These are phyloP conservation scores for Caerostris darwini DNA, from an alignment of 1,140 invertebrate species.

Conservation along the genomic window DNA sequence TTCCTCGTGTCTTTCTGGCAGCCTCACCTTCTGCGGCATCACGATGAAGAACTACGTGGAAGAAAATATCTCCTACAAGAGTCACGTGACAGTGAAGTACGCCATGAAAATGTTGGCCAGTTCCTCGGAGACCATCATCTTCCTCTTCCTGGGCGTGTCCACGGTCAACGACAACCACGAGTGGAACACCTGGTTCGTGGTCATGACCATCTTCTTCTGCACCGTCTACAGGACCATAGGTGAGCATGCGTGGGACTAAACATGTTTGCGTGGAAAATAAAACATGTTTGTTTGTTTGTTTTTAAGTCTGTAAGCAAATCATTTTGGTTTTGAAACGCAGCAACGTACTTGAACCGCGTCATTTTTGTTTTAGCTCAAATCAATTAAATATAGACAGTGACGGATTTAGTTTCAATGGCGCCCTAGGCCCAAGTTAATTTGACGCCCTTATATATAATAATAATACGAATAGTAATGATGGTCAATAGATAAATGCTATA, in stretches of 20 bases:
- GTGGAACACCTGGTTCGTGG: slow-evolving; percentile 97
- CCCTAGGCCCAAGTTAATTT: no score
- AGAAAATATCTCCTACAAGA: slow-evolving; percentile 98
- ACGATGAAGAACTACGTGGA: slow-evolving; percentile 99
- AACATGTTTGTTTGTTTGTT: no score
- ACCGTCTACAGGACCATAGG: slow-evolving; percentile 95
- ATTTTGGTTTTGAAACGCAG: no score
- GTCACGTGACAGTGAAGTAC: slow-evolving; percentile 98
- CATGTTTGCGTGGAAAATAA: no score
- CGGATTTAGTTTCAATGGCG: no score
- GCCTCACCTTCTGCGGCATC: slow-evolving; percentile 98
- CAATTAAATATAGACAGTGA: no score
- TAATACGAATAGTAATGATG: no score
- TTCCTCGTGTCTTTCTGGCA: slow-evolving; percentile 81
- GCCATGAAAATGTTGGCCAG: slow-evolving; percentile 99
- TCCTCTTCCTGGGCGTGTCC: slow-evolving; percentile 99
- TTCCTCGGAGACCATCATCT: slow-evolving; percentile 98
- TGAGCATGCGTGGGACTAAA: slow-evolving; percentile 81
- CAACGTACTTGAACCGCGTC: no score
- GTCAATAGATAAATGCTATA: no score
- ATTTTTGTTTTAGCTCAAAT: no score
- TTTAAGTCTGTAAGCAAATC: no score
- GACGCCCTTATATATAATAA: no score
- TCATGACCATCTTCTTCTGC: slow-evolving; percentile 97
- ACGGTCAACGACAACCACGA: slow-evolving; percentile 96